Conservation (phyloP, 2,113 vertebrate genomes). For the Tychaedon coryphoeus region DNA sequence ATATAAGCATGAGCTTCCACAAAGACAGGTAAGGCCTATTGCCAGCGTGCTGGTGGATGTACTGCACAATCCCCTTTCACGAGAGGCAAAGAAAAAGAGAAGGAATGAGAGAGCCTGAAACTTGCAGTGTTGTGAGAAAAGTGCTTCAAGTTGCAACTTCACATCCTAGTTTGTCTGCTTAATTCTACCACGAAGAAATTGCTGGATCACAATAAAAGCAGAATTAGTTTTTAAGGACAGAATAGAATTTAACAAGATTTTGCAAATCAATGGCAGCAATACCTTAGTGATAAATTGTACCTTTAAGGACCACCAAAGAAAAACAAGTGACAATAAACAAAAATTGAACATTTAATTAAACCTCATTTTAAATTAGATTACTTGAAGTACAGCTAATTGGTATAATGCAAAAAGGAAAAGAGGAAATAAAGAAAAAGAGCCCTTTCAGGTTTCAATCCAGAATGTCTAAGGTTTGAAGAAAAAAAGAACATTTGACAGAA, state of each 20-base stretch:
- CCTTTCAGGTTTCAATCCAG: neutral
- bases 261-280: neutral
- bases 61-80: neutral
- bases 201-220: neutral
- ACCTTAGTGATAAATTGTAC: neutral
- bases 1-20: neutral
- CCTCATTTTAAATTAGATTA: neutral
- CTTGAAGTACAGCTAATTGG: neutral
- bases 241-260: neutral
- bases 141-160: neutral
- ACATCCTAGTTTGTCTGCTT: neutral
- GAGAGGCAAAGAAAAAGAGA: neutral
- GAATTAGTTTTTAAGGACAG: neutral
- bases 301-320: neutral
- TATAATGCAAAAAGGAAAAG: neutral
- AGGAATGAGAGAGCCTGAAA: neutral
- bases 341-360: neutral
- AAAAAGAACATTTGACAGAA: neutral
- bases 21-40: neutral
- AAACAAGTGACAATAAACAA: neutral
- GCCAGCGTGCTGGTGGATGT: fast-evolving
- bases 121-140: neutral
- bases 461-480: neutral
- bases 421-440: neutral
- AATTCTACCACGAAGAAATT: neutral